Base-by-base conservation (phyloP, 2,113 vertebrate species). In the Oxyruncus cristatus region DNA sequence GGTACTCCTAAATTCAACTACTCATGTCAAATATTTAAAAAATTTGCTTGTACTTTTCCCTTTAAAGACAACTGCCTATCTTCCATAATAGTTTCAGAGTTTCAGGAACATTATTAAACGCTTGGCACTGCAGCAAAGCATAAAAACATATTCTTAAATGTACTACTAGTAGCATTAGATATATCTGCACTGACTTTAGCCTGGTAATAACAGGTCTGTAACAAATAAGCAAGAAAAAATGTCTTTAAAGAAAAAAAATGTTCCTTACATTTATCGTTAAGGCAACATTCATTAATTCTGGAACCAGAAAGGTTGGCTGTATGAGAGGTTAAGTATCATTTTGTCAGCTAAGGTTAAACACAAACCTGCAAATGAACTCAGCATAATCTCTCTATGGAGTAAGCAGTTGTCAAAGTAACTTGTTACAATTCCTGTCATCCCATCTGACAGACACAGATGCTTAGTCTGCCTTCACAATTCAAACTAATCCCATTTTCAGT, bases 351-450 rank as follows among this genome's bases (percentile, higher is more conserved):
- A 98, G 90, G 96, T 97, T 96, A 97, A 95, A 98, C 95, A 98
- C 93, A 98, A 98, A 97, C 96, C 97, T 97, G 96, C 93, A 96
- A 95, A 98, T 98, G 98, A 98, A 96, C 96, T 97, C 95, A 81
- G 96, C 70, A 97, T 97, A 98, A 98, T 98, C 96, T 97, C 97
- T 98, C 98, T 96, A 91, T 95, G 96, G 96, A 98, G 96, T 79
- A 73, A 86, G 97, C 84, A 88, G 97, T 97, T 98, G 98, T 98
- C 98, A 98, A 97, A 98, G 97, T 98, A 98, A 98, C 98, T 98
- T 98, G 98, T 98, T 98, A 98, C 96, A 98, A 98, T 92, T 98
- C 97, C 96, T 98, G 98, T 98, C 98, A 98, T 97, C 89, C 95
- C 70, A 88, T 90, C 92, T 98, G 98, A 98, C 98, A 98, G 97